Conservation (phyloP, 2,888 invertebrate species). For the Meta bourneti region DNA sequence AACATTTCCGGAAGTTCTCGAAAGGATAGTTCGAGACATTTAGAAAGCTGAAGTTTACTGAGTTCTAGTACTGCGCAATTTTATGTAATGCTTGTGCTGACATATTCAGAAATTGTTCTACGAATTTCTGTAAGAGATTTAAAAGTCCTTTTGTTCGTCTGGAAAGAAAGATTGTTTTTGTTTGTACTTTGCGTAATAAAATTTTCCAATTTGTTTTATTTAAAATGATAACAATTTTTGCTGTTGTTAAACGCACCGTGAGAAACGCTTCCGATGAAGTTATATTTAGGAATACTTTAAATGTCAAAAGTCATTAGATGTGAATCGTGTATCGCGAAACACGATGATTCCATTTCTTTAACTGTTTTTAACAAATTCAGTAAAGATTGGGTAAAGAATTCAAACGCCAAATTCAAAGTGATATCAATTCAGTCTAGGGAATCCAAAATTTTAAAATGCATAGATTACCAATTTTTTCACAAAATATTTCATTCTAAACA, state of each 20-base stretch:
- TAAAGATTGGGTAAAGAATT: no score
- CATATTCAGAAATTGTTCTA: neutral
- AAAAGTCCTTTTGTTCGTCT: neutral
- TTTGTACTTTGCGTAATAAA: neutral
- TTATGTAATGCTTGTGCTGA: neutral
- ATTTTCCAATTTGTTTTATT: neutral
- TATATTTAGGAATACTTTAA: no score
- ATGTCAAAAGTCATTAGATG: no score
- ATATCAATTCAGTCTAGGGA: no score
- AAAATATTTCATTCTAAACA: no score
- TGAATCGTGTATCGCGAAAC: no score
- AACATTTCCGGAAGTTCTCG: neutral
- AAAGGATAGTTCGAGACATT: neutral
- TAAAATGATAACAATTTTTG: neutral
- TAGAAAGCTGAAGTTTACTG: neutral
- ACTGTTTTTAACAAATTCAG: no score
- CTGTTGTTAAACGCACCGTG: neutral
- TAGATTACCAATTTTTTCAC: no score
- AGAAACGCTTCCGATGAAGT: neutral
- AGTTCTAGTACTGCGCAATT: neutral
- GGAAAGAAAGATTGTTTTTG: neutral
- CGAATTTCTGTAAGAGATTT: neutral
- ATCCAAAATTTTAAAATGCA: no score
- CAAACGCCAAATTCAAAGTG: no score
- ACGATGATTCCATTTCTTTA: no score